Evolutionary conservation across 2,797 vertebrate species (phyloP).

Genomic region (Carapus acus): DNA sequence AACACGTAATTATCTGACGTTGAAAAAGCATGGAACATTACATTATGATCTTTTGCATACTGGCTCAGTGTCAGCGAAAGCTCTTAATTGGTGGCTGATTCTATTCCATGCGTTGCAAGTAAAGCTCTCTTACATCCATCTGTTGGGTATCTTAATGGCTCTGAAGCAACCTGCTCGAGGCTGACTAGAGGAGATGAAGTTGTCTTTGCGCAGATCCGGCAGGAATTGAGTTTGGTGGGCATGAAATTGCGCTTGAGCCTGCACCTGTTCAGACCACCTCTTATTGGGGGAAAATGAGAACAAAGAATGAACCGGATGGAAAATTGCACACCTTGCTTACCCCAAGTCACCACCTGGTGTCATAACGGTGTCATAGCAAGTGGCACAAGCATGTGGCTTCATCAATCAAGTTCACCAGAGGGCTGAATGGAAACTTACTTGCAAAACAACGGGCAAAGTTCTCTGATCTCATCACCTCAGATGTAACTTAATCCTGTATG

Average conservation of each 20-base stretch:
- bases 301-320: neutral
- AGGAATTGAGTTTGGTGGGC: neutral
- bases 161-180: neutral
- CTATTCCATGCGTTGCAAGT: neutral
- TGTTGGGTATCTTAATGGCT: neutral
- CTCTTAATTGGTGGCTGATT: neutral
- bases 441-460: neutral
- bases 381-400: neutral
- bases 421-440: neutral
- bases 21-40: slow-evolving; percentile 18
- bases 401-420: slow-evolving; percentile 2
- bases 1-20: slow-evolving; percentile 40
- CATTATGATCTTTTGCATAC: slow-evolving; percentile 8
- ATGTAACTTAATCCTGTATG: no score
- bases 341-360: slow-evolving; percentile 21
- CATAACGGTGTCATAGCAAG: neutral
- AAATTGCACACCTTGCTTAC: neutral
- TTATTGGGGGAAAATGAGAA: neutral
- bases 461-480: neutral
- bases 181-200: neutral
- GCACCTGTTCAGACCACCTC: neutral
- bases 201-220: neutral
- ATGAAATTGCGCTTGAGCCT: neutral
- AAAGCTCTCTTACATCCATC: neutral
- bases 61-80: neutral